Percentiles rank a stretch among this genome's conserved stretches.
Conservation (phyloP, 2,888 invertebrate genomes). For the Stenichneumon culpator region DNA sequence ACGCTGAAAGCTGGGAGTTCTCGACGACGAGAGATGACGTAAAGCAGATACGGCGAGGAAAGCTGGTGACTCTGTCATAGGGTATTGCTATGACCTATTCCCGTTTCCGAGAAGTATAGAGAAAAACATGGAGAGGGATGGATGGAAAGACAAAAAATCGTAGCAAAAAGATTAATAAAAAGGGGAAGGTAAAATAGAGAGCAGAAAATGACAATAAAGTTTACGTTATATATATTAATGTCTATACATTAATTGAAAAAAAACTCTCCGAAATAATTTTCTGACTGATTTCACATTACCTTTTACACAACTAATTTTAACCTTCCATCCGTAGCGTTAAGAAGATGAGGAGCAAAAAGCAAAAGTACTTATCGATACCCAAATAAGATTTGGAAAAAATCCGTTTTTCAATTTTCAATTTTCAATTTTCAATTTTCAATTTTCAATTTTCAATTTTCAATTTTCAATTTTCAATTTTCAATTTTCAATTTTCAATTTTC, state of each 20-base stretch:
- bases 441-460: no score
- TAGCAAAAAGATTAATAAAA: not conserved
- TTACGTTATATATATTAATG: constrained; percentile 53
- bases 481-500: no score
- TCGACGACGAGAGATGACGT: constrained; percentile 32
- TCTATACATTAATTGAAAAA: constrained; percentile 15
- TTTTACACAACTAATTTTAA: not conserved
- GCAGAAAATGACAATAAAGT: constrained; percentile 45
- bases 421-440: no score
- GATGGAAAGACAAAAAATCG: constrained; percentile 34
- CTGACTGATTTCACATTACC: no score
- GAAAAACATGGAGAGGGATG: constrained; percentile 50
- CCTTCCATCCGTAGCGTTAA: no score
- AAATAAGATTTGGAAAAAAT: no score
- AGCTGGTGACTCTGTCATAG: constrained; percentile 64
- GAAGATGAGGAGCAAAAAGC: no score
- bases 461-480: no score
- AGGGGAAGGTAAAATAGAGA: constrained; percentile 16
- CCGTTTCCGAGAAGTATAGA: constrained; percentile 15
- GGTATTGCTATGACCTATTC: constrained; percentile 38
- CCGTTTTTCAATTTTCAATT: no score
- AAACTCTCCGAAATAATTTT: not conserved
- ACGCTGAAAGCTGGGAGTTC: constrained; percentile 27
- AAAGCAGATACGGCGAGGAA: constrained; percentile 44
- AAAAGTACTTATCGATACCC: no score